These are phyloP conservation scores for Cyphomyrus plagiostoma DNA, from an alignment of 2,113 vertebrate species.

Conservation along the genomic window DNA sequence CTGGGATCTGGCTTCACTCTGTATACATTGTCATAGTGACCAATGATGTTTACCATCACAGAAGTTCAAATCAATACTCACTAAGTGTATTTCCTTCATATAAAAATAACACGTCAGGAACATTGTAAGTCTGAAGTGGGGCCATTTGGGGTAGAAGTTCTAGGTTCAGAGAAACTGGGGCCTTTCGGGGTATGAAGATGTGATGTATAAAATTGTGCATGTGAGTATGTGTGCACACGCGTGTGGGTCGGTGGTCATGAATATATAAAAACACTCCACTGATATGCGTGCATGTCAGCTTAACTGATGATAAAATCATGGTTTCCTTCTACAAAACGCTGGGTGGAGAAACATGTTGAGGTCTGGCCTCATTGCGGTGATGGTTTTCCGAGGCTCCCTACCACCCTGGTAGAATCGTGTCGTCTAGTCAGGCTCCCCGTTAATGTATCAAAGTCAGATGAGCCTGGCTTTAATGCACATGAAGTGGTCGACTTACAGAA, in stretches of 20 bases:
- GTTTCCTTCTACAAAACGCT: constrained; percentile 1
- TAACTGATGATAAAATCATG: not conserved
- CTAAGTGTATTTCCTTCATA: not conserved
- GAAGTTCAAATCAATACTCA: not conserved
- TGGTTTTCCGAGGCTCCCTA: not conserved
- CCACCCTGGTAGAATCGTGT: not conserved
- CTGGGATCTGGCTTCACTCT: not conserved
- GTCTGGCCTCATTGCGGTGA: not conserved
- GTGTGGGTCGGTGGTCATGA: not conserved
- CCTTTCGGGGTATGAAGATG: not conserved
- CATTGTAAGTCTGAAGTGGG: not conserved
- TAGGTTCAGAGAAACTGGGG: not conserved
- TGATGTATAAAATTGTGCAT: not conserved
- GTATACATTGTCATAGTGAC: not conserved
- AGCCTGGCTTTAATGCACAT: not conserved
- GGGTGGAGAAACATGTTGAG: constrained; percentile 10
- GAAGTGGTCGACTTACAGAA: not conserved
- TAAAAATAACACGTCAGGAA: not conserved
- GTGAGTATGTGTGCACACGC: not conserved
- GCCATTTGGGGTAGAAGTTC: not conserved
- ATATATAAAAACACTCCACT: not conserved
- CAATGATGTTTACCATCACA: not conserved
- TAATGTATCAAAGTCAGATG: not conserved
- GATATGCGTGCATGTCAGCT: not conserved
- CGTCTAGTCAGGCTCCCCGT: not conserved